phyloP scores from a whole-genome alignment of 2,797 vertebrate species.

The Enteromius anoplus region DNA sequence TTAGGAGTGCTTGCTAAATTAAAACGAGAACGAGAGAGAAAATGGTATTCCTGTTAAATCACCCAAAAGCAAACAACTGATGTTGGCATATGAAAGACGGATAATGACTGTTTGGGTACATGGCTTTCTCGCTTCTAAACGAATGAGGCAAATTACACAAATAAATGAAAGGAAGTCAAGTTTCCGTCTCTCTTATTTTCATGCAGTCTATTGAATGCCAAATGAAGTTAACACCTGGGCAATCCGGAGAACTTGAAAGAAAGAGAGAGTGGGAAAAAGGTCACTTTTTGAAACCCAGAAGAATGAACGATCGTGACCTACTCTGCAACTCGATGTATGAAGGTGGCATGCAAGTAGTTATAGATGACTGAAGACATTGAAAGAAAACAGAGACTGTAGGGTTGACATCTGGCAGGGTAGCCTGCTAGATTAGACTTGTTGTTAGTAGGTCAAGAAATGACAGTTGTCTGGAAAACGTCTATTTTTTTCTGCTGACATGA shows the following conservation, averaged over 20 bases:
- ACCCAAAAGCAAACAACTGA: constrained; percentile 69
- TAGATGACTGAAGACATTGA: constrained; percentile 28
- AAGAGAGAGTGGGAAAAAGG: background rate
- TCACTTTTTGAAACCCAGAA: constrained; percentile 34
- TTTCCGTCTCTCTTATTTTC: constrained; percentile 66
- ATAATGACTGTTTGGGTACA: constrained; percentile 80
- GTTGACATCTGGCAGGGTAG: constrained; percentile 58
- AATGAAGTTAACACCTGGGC: constrained; percentile 69
- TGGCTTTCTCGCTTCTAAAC: constrained; percentile 77
- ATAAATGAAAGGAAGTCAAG: constrained; percentile 76
- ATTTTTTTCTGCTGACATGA: constrained; percentile 22
- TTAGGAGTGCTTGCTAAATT: constrained; percentile 84
- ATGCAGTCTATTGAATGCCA: constrained; percentile 73
- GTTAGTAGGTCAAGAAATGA: constrained; percentile 54
- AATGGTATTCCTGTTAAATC: constrained; percentile 83
- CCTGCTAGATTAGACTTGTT: constrained; percentile 69
- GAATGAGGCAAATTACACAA: constrained; percentile 65
- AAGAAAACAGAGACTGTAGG: constrained; percentile 54
- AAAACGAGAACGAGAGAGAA: constrained; percentile 73
- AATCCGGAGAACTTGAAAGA: constrained; percentile 53
- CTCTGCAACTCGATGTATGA: constrained; percentile 24
- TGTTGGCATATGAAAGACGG: constrained; percentile 77
- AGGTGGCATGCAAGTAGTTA: constrained; percentile 30
- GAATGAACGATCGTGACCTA: constrained; percentile 28
- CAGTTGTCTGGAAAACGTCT: constrained; percentile 57